Conservation (phyloP, 2,888 invertebrate genomes). For the Dexiosoma caninum region DNA sequence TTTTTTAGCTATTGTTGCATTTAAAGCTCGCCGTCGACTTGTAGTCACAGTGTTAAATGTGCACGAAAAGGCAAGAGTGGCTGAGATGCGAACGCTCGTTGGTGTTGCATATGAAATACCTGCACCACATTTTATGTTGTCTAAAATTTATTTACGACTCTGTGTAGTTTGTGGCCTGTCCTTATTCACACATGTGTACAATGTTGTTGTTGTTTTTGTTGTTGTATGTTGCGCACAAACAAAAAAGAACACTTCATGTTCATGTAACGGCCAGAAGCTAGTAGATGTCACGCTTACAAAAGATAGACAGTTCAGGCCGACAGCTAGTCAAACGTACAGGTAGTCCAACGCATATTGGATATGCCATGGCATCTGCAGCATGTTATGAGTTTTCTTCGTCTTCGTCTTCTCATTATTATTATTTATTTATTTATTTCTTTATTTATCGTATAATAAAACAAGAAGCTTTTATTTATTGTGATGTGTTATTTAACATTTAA, state of each 20-base stretch:
- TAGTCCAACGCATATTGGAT: not conserved
- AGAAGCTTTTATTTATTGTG: conserved; percentile 5
- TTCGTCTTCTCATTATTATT: too few species aligned
- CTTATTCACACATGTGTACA: not conserved
- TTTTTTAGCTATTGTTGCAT: conserved; percentile 18
- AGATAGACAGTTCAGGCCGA: conserved; percentile 52
- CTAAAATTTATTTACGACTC: conserved; percentile 63
- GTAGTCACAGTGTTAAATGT: not conserved
- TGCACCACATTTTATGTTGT: conserved; percentile 42
- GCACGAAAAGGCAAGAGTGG: too few species aligned
- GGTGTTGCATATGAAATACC: conserved; percentile 24
- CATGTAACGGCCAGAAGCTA: conserved; percentile 71
- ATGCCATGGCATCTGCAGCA: conserved; percentile 1
- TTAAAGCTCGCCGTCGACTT: not conserved
- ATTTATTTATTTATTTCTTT: not conserved
- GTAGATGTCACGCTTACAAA: conserved; percentile 69
- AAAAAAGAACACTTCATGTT: conserved; percentile 25
- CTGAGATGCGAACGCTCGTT: not conserved
- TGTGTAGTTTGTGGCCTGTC: not conserved
- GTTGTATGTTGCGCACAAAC: not conserved
- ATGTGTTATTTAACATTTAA: conserved; percentile 20
- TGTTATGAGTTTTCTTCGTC: not conserved
- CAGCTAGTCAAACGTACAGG: conserved; percentile 48
- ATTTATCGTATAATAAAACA: not conserved
- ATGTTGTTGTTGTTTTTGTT: conserved; percentile 2